Conservation (phyloP, 2,797 vertebrate genomes). For the Esox lucius region DNA sequence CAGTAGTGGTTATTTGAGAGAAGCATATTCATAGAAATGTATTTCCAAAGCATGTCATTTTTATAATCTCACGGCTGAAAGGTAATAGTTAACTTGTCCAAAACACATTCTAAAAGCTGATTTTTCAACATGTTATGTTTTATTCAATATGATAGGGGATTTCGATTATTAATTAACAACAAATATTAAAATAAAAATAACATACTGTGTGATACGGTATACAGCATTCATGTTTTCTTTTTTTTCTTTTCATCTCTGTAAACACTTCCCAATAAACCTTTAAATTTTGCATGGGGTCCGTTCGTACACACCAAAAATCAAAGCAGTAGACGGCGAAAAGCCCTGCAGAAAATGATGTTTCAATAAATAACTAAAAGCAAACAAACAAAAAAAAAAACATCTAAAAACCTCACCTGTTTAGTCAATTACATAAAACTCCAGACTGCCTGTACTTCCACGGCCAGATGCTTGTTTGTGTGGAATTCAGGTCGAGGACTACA, state of each 20-base stretch:
- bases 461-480: neutral
- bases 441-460: neutral
- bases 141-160: neutral
- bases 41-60: neutral
- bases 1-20: neutral
- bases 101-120: neutral
- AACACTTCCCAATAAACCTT: constrained; percentile 23
- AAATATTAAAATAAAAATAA: neutral
- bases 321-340: constrained; percentile 50
- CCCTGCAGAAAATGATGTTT: constrained; percentile 37
- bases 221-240: neutral
- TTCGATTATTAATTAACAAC: neutral
- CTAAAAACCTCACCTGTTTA: neutral
- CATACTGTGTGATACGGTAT: neutral
- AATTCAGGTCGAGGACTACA: neutral
- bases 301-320: constrained; percentile 59
- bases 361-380: constrained; percentile 58
- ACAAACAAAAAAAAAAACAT: constrained; percentile 59
- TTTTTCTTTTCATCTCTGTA: neutral
- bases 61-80: neutral
- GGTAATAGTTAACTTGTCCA: neutral
- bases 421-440: neutral
- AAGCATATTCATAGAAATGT: too few relatives aligned
- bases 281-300: constrained; percentile 54
- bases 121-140: neutral